Evolutionary conservation across 2,113 vertebrate species (phyloP), one percentile per base, ranked within the genome.

Genomic region (Takifugu bimaculatus): DNA sequence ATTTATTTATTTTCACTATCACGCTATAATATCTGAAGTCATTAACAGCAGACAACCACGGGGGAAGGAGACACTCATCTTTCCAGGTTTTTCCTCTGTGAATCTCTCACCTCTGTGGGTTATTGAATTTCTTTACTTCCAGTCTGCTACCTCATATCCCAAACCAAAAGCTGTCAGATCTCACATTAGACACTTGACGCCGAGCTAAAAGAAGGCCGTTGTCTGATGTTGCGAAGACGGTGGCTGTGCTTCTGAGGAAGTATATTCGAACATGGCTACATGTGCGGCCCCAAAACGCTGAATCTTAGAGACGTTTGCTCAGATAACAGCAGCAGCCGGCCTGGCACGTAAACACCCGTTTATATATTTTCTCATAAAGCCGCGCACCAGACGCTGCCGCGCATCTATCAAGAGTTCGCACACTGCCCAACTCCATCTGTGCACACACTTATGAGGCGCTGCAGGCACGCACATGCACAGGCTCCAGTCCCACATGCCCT

Each of bases 121-220:
- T 81, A 77, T 65, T 72, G 48, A 60, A 75, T 68, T 71, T 64
- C 62, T n/a, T n/a, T n/a, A n/a, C n/a, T n/a, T n/a, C n/a, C n/a
- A n/a, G n/a, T n/a, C n/a, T 57, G 42, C 26, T 57, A 15, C 26
- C 50, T 47, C 26, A 51, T 58, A 70, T 59, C 53, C 32, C 48
- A 44, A 52, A 27, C 29, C 68, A 72, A 39, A 39, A 39, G 35
- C 35, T 39, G 35, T 39, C 2, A 39, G 7, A 55, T 57, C 66
- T 67, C 14, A 43, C 29, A 45, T 26, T 4, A 1, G 10, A 50
- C 26, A 25, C 57, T 11, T 4, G 47, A n/a, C n/a, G 7, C 32
- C 25, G 0, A 11, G 13, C 14, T 25, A 50, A 4, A 15, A 39
- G 35, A 11, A 39, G 7, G 11, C 35, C 9, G 7, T 39, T 9